phyloP scores from a whole-genome alignment of 2,888 invertebrate species.

The Andrena haemorrhoa region DNA sequence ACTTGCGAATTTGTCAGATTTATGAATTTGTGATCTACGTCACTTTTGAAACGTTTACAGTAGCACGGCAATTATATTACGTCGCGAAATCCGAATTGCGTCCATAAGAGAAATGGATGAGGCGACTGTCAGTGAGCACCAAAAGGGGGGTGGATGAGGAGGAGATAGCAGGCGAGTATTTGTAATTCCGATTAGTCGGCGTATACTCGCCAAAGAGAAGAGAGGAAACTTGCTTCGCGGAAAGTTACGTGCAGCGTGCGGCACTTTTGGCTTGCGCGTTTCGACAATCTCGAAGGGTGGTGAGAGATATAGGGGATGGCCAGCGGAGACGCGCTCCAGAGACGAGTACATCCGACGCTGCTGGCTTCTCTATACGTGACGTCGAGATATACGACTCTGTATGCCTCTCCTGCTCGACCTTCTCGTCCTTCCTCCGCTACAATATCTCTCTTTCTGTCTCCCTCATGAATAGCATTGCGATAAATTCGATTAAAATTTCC shows the following conservation, averaged over 20 bases:
- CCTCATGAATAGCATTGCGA: constrained; percentile 84
- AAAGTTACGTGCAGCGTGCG: constrained; percentile 75
- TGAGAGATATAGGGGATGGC: constrained; percentile 54
- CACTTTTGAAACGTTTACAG: neutral
- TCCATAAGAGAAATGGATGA: constrained; percentile 43
- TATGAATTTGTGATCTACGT: neutral
- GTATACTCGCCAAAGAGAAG: constrained; percentile 70
- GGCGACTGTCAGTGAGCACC: constrained; percentile 28
- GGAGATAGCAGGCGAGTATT: constrained; percentile 49
- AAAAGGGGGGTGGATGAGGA: neutral
- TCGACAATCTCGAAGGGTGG: constrained; percentile 65
- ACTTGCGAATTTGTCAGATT: neutral
- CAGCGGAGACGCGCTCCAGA: constrained; percentile 51
- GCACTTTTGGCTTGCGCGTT: constrained; percentile 79
- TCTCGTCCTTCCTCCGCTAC: constrained; percentile 33
- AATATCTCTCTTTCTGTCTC: constrained; percentile 49
- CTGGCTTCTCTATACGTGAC: constrained; percentile 78
- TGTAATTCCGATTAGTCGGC: constrained; percentile 83
- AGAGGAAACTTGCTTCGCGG: constrained; percentile 75
- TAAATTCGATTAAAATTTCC: constrained; percentile 84
- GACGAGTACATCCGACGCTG: constrained; percentile 62
- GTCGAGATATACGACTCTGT: constrained; percentile 80
- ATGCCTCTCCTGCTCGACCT: constrained; percentile 45
- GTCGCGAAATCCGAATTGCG: constrained; percentile 23
- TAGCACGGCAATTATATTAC: neutral